These are phyloP conservation scores for Andrena camellia DNA, from an alignment of 2,888 invertebrate species.

Conservation along the genomic window DNA sequence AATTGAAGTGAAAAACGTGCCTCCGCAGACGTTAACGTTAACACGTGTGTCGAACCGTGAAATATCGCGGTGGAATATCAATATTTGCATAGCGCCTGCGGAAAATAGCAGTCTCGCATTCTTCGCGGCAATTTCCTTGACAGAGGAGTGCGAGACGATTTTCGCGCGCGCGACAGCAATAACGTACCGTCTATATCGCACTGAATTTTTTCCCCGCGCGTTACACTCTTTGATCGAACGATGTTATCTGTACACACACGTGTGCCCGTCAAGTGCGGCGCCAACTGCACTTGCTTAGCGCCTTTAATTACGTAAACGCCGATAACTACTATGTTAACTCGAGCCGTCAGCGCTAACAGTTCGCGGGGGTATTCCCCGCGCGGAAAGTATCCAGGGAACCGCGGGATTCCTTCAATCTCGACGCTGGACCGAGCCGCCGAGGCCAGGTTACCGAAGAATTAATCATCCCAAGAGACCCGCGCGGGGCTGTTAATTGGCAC, in stretches of 20 bases:
- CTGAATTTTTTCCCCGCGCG: conserved; percentile 16
- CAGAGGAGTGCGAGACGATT: not conserved
- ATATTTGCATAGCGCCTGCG: conserved; percentile 33
- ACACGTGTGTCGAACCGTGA: not conserved
- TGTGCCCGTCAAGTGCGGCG: conserved; percentile 39
- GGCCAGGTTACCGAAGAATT: conserved; percentile 36
- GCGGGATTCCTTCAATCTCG: conserved; percentile 51
- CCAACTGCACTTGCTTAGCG: conserved; percentile 54
- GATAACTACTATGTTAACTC: conserved; percentile 36
- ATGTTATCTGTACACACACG: conserved; percentile 17
- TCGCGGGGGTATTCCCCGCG: conserved; percentile 42
- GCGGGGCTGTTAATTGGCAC: conserved; percentile 36
- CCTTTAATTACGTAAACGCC: conserved; percentile 65
- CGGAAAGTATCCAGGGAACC: conserved; percentile 17
- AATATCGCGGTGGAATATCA: conserved; percentile 7
- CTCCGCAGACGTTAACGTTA: not conserved
- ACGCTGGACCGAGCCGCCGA: conserved; percentile 6
- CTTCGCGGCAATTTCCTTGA: conserved; percentile 19
- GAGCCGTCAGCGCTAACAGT: not conserved
- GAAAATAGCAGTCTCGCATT: not conserved
- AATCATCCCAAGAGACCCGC: conserved; percentile 30
- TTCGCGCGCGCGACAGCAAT: not conserved
- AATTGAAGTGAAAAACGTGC: not conserved
- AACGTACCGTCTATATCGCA: not conserved
- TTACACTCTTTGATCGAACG: conserved; percentile 24